Conservation (phyloP, 2,888 invertebrate genomes). For the Drosophila atroscutellata region DNA sequence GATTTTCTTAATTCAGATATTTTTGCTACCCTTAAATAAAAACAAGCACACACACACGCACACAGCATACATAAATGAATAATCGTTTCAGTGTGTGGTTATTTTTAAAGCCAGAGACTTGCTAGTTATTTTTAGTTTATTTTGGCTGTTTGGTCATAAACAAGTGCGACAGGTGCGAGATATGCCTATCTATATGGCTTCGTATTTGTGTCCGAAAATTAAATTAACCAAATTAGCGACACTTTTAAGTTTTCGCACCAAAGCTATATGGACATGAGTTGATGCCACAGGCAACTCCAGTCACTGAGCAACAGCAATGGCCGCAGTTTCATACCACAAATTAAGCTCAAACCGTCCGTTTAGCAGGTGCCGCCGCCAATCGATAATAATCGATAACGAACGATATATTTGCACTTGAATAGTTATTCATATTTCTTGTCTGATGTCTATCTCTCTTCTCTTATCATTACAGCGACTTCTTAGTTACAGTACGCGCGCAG, state of each 20-base stretch:
- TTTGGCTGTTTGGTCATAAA: constrained; percentile 26
- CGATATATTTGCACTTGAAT: neutral
- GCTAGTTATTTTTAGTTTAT: constrained; percentile 51
- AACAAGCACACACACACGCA: constrained; percentile 13
- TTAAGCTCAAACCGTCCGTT: constrained; percentile 45
- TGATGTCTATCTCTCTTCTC: neutral
- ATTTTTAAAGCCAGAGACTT: constrained; percentile 66
- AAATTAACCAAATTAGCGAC: constrained; percentile 73
- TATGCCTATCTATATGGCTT: constrained; percentile 56
- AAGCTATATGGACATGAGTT: constrained; percentile 49
- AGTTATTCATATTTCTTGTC: neutral
- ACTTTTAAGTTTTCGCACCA: constrained; percentile 69
- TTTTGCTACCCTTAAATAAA: constrained; percentile 48
- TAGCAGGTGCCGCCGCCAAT: constrained; percentile 53
- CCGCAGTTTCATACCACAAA: constrained; percentile 58
- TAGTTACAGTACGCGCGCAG: constrained; percentile 99
- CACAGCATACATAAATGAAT: constrained; percentile 41
- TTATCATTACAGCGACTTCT: constrained; percentile 90
- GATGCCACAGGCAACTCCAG: constrained; percentile 23
- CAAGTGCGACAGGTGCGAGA: constrained; percentile 41
- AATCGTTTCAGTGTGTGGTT: constrained; percentile 12
- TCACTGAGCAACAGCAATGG: constrained; percentile 37
- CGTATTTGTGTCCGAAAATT: constrained; percentile 59
- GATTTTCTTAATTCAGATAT: constrained; percentile 33
- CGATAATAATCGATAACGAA: neutral